Evolutionary conservation across 1,140 invertebrate species (phyloP), one percentile per base, ranked within the genome.

Genomic region (Dendrolimus kikuchii): DNA sequence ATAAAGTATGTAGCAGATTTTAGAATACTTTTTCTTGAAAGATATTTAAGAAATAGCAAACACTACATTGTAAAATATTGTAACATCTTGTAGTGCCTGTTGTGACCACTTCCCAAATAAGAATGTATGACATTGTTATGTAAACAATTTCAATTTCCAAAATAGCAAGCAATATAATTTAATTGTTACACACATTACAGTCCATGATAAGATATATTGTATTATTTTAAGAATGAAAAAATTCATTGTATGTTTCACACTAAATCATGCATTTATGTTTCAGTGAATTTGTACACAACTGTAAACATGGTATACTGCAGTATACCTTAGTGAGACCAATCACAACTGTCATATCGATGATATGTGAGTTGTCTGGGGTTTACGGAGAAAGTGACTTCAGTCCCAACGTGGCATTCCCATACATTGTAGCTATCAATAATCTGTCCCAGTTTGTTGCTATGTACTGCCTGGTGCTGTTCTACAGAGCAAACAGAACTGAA

Each of bases 381-480:
- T 98, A 99, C 77, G 93, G 94, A 9, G 96, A 98, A 83, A 96
- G 96, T 62, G 92, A 96, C 75, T 98, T 98, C 74, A 90, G 90
- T 62, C 92, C 90, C 10, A 91, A 94, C 73, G 92, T 93, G 9
- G 95, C 95, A 5, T 99, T 95, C 80, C 95, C 95, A 0, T 99
- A 98, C 72, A 92, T 99, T 68, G 92, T 97, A 52, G 91, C 95
- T 8, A 88, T 98, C 5, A 98, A 98, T 81, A 99, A 99, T 88
- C 84, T 98, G 46, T 98, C 97, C 8, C 97, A 99, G 78, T 97
- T 97, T 87, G 91, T 97, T 51, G 96, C 97, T 6, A 98, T 99
- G 96, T 99, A 98, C 73, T 98, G 95, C 76, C 87, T 99, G 49
- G 94, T 98, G 5, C 87, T 99, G 50, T 99, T 99, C 81, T 99